phyloP scores from a whole-genome alignment of 2,888 invertebrate genomes.

The Heteromyza rotundicornis region DNA sequence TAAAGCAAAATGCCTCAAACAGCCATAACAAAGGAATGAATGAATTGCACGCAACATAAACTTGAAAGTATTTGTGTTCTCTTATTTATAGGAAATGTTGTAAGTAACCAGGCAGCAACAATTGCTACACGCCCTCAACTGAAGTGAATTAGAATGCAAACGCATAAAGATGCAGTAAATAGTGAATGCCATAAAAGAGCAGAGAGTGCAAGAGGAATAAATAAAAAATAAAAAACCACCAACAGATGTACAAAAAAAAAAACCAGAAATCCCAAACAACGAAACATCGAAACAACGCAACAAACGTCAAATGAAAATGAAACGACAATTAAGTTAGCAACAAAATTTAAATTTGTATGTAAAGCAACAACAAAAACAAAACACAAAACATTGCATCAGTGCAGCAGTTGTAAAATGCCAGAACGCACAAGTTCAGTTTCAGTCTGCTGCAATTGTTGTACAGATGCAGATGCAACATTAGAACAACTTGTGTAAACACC shows the following conservation, averaged over 20 bases:
- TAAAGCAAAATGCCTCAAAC: no score
- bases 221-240: no score
- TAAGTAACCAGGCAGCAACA: neutral
- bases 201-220: no score
- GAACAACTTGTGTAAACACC: neutral
- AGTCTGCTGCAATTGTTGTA: neutral
- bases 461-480: neutral
- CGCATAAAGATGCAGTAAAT: neutral
- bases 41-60: no score
- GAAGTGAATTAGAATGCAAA: neutral
- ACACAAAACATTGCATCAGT: no score
- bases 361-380: neutral
- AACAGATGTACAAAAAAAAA: neutral
- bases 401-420: neutral
- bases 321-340: conserved; percentile 4
- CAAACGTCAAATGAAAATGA: neutral
- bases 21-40: no score
- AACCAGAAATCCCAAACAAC: neutral
- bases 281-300: no score
- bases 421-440: neutral
- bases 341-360: neutral
- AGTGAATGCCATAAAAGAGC: neutral
- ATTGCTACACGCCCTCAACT: neutral
- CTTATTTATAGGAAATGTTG: no score
- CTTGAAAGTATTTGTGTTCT: no score